Evolutionary conservation across 2,113 vertebrate genomes (phyloP).

Genomic region (Oreotragus oreotragus): DNA sequence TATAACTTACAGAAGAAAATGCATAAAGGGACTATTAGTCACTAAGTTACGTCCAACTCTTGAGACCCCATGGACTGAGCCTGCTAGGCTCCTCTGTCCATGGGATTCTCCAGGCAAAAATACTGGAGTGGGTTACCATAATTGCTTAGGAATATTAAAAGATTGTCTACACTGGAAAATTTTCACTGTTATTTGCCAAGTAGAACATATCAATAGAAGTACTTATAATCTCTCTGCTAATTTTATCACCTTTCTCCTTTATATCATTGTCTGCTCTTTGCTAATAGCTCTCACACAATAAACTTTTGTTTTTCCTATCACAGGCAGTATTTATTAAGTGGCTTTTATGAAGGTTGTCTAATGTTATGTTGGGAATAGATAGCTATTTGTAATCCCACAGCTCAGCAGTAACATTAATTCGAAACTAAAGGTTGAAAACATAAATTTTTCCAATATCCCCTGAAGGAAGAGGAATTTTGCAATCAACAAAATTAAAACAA

Average conservation of each 20-base stretch:
- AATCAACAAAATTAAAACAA: slow-evolving; percentile 77
- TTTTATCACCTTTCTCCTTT: slow-evolving; percentile 41
- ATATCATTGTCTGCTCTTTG: slow-evolving; percentile 55
- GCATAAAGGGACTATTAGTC: not conserved
- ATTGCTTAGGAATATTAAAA: not conserved
- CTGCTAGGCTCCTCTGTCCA: not conserved
- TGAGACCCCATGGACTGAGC: not conserved
- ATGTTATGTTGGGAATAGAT: slow-evolving; percentile 43
- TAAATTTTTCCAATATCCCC: slow-evolving; percentile 73
- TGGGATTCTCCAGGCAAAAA: not conserved
- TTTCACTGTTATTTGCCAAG: not conserved
- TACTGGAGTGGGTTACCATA: not conserved
- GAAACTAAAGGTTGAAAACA: slow-evolving; percentile 72
- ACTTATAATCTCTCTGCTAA: slow-evolving; percentile 24
- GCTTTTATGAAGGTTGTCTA: slow-evolving; percentile 63
- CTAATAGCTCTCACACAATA: slow-evolving; percentile 30
- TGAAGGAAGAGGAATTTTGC: slow-evolving; percentile 65
- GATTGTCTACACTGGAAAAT: not conserved
- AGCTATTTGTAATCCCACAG: slow-evolving; percentile 70
- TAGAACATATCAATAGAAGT: not conserved
- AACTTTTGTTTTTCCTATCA: not conserved
- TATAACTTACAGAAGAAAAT: not conserved
- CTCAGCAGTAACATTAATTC: slow-evolving; percentile 71
- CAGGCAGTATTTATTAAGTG: slow-evolving; percentile 55
- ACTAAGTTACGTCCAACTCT: not conserved